Conservation (phyloP, 1,140 invertebrate genomes). For the Caenorhabditis brenneri region DNA sequence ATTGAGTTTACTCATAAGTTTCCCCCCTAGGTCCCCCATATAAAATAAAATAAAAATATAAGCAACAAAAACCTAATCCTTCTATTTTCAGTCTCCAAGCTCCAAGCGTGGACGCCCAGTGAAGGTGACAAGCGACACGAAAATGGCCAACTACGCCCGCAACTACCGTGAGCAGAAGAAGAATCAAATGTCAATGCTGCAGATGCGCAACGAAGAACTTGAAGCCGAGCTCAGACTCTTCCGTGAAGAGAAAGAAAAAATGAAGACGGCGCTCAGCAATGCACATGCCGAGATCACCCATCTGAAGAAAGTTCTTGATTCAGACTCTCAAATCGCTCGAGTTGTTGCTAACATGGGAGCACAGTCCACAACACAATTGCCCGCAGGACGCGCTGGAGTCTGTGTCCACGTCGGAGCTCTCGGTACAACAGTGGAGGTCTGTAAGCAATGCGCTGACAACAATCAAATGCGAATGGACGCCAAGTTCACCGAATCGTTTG, state of each 20-base stretch:
- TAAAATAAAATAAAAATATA: too few species aligned
- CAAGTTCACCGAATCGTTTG: neutral
- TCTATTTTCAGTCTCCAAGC: neutral
- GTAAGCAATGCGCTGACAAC: constrained; percentile 26
- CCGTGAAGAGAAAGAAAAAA: neutral
- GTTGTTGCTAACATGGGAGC: constrained; percentile 20
- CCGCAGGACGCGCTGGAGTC: neutral
- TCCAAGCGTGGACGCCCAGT: constrained; percentile 15
- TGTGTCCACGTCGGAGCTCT: constrained; percentile 19
- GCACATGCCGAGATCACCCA: neutral
- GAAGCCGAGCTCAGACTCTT: neutral
- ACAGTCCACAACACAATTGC: neutral
- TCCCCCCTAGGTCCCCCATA: constrained; percentile 6
- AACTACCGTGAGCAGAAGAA: constrained; percentile 45
- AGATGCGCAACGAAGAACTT: neutral
- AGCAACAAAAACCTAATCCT: neutral
- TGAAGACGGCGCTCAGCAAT: constrained; percentile 2
- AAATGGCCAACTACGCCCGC: constrained; percentile 41
- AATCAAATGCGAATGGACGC: constrained; percentile 9
- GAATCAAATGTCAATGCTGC: neutral
- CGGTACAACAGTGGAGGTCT: constrained; percentile 1
- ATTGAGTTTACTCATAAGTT: too few species aligned
- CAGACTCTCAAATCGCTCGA: constrained; percentile 27
- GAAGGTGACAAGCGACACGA: neutral
- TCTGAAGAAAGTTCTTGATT: neutral